Conservation (phyloP, 2,113 vertebrate genomes). For the Semnornis frantzii region DNA sequence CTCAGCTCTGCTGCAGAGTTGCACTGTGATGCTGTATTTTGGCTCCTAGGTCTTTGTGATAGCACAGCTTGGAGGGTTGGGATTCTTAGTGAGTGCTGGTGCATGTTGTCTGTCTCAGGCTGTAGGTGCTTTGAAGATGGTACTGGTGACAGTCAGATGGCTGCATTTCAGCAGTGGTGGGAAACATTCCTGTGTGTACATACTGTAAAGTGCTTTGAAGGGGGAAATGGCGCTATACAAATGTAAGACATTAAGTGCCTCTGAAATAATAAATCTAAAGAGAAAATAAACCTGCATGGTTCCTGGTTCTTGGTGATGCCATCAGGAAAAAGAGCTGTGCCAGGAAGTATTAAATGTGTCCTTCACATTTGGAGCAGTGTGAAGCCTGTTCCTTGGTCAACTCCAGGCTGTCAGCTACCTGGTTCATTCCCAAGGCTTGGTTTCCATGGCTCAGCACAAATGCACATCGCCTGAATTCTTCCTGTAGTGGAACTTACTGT, state of each 20-base stretch:
- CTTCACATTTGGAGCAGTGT: background rate
- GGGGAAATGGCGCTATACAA: constrained; percentile 60
- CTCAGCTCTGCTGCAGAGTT: constrained; percentile 47
- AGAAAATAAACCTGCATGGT: background rate
- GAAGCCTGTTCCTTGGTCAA: background rate
- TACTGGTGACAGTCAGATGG: constrained; percentile 30
- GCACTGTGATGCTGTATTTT: constrained; percentile 50
- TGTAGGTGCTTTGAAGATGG: constrained; percentile 39
- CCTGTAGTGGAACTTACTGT: background rate
- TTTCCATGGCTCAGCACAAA: background rate
- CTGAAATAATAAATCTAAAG: constrained; percentile 70
- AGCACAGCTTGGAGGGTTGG: constrained; percentile 42
- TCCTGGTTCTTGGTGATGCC: background rate
- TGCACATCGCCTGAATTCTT: background rate
- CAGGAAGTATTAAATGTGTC: too few relatives aligned
- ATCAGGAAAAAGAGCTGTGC: background rate
- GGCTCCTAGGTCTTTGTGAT: constrained; percentile 27
- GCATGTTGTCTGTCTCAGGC: background rate
- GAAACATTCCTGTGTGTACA: constrained; percentile 67
- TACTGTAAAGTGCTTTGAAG: constrained; percentile 62
- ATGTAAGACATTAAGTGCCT: constrained; percentile 73
- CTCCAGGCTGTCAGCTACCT: background rate
- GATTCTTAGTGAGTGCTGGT: background rate
- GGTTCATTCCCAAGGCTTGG: background rate
- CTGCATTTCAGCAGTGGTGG: constrained; percentile 44